Percentiles rank a stretch among this genome's conserved stretches.
These are phyloP conservation scores for Acrocephalus scirpaceus DNA, from an alignment of 2,797 vertebrate genomes.

Conservation along the genomic window DNA sequence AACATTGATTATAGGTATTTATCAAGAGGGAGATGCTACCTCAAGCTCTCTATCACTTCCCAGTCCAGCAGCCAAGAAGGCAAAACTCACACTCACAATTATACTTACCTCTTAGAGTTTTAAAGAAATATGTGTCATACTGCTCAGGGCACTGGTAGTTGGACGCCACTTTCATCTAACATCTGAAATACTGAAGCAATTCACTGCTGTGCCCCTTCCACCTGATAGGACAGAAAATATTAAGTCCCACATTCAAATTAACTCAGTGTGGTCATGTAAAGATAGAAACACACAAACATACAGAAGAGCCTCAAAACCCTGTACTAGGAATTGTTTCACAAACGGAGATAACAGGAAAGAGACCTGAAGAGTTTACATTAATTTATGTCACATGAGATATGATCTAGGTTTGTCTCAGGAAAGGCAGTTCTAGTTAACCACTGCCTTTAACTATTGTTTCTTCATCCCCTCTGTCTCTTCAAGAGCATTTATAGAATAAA, in stretches of 20 bases:
- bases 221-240: background rate
- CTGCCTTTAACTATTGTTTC: background rate
- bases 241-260: background rate
- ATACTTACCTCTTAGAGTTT: background rate
- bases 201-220: background rate
- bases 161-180: background rate
- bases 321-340: background rate
- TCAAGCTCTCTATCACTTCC: background rate
- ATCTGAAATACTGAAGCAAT: background rate
- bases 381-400: background rate
- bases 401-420: background rate
- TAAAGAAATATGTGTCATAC: background rate
- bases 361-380: background rate
- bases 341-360: background rate
- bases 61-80: background rate
- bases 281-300: background rate
- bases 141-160: background rate
- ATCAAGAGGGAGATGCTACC: background rate
- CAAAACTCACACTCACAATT: background rate
- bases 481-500: background rate
- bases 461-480: background rate
- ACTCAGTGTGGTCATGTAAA: background rate
- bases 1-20: background rate
- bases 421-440: background rate
- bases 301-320: background rate